Percentiles rank a stretch among this genome's conserved stretches.
phyloP scores from a whole-genome alignment of 1,140 invertebrate species.

The Antheraea pernyi region DNA sequence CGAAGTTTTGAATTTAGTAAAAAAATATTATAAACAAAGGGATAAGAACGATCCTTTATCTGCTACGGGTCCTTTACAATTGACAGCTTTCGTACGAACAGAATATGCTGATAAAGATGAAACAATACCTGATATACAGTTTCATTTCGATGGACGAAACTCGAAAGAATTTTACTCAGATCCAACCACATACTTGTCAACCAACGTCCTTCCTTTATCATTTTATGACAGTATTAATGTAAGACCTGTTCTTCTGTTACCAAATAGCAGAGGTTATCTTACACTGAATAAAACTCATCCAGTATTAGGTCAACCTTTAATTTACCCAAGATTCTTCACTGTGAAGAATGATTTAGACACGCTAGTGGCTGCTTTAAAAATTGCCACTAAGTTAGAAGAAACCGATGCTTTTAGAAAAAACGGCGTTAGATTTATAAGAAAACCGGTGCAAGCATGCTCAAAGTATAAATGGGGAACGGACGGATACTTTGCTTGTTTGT shows the following conservation, averaged over 20 bases:
- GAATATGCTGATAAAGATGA: constrained; percentile 58
- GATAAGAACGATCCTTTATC: constrained; percentile 64
- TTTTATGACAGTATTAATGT: constrained; percentile 68
- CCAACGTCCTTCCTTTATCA: constrained; percentile 60
- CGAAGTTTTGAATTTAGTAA: constrained; percentile 67
- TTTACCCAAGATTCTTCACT: constrained; percentile 88
- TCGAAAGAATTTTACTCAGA: constrained; percentile 40
- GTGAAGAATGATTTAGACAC: constrained; percentile 81
- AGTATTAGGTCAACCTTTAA: constrained; percentile 83
- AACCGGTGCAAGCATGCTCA: constrained; percentile 81
- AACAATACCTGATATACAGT: constrained; percentile 82
- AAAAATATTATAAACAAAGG: constrained; percentile 57
- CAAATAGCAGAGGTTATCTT: constrained; percentile 85
- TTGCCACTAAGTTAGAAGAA: constrained; percentile 74
- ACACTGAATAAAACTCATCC: constrained; percentile 84
- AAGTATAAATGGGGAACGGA: constrained; percentile 80
- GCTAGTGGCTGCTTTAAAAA: constrained; percentile 81
- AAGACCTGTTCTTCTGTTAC: constrained; percentile 82
- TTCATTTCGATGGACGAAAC: constrained; percentile 53
- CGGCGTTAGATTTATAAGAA: constrained; percentile 77
- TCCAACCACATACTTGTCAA: constrained; percentile 38
- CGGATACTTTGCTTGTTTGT: constrained; percentile 86
- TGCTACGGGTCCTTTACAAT: constrained; percentile 71
- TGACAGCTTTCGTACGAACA: constrained; percentile 76
- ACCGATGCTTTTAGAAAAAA: constrained; percentile 80